Evolutionary conservation across 2,888 invertebrate genomes (phyloP).

Genomic region (Sepioteuthis lessoniana): DNA sequence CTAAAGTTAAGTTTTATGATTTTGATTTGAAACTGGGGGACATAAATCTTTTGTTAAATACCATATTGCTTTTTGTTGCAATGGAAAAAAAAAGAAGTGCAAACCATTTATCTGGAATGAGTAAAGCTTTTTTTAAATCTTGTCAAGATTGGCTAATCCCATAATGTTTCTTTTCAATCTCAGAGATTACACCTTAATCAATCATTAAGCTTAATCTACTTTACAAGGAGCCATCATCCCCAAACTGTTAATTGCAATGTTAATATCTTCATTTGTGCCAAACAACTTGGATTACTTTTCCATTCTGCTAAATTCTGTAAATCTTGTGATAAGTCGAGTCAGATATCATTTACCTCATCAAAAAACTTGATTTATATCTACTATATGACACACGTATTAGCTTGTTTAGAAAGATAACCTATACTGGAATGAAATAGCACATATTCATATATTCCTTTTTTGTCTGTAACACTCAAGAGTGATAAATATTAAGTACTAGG

Average conservation of each 20-base stretch:
- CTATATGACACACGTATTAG: too few relatives aligned
- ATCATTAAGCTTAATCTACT: constrained; percentile 21
- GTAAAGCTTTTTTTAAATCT: not conserved
- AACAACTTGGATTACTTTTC: not conserved
- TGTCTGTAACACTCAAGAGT: too few relatives aligned
- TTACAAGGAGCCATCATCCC: not conserved
- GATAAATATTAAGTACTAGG: too few relatives aligned
- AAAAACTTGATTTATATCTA: too few relatives aligned
- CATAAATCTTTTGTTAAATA: not conserved
- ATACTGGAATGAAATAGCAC: too few relatives aligned
- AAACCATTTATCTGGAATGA: constrained; percentile 21
- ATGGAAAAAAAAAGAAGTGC: not conserved
- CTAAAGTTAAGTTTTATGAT: too few relatives aligned
- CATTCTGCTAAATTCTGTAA: not conserved
- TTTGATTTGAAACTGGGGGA: not conserved
- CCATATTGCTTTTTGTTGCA: not conserved
- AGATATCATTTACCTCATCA: not conserved
- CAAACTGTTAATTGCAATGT: not conserved
- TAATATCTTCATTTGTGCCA: constrained; percentile 33
- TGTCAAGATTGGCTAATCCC: not conserved
- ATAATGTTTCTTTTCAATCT: not conserved
- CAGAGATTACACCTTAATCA: not conserved
- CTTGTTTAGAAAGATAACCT: too few relatives aligned
- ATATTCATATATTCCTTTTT: too few relatives aligned
- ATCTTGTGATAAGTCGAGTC: not conserved